Base-by-base conservation (phyloP, 2,888 invertebrate genomes). In the Andrena marginata region DNA sequence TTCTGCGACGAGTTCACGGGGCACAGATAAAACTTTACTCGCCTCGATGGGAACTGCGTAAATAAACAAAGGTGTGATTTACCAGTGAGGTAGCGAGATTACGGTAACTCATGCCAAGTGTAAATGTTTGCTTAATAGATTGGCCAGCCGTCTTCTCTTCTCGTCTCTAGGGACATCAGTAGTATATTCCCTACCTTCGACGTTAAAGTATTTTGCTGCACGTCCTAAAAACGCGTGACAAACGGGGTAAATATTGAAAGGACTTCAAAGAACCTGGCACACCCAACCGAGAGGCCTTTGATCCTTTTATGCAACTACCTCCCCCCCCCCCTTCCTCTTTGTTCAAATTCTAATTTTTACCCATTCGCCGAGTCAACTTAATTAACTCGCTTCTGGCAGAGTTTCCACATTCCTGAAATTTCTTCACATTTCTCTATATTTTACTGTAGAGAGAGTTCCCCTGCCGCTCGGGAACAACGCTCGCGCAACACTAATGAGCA, bases 41-140 rank as follows among this genome's bases (percentile, higher is more conserved):
- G 7, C 26, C 56, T 20, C 33, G 4, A 8, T 33, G 10, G 23
- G 6, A 60, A 23, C 16, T 31, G 8, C 26, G 29, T 69, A 60
- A 29, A 62, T 35, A 60, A 62, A 35, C 62, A 16, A n/a, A 48
- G 7, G 29, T 54, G 0, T 10, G 31, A 77, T 77, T 72, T 72
- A n/a, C 42, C 29, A n/a, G 29, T 6, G 10, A 26, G 5, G 35
- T 23, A 29, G 29, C 10, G 31, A 63, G 29, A 71, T 72, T 63
- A 33, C 35, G 10, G 33, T 13, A 56, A 10, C 31, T 10, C 26
- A 3, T 48, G 35, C 26, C 35, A 31, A 59, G 8, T 8, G n/a
- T 31, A 54, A 71, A 76, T 48, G 54, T 77, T 77, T 70, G 35
- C 49, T n/a, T 23, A 23, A 73, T 63, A 70, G 70, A 70, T 70